phyloP scores from a whole-genome alignment of 2,113 vertebrate genomes.

The Romanogobio albipinnatus region DNA sequence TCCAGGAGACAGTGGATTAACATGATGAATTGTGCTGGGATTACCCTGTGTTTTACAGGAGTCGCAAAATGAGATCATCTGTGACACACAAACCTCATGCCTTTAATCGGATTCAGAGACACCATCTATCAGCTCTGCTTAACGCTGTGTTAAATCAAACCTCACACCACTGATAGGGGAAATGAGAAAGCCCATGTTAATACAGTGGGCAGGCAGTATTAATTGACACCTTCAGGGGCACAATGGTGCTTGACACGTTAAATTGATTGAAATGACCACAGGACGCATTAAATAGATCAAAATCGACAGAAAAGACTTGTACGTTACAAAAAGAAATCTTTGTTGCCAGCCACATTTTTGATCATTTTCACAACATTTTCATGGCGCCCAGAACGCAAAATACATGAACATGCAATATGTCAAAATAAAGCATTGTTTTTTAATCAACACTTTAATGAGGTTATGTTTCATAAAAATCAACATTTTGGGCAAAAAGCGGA shows the following conservation, averaged over 20 bases:
- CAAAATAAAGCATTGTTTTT: too few relatives aligned
- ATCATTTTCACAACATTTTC: too few relatives aligned
- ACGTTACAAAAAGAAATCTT: neutral
- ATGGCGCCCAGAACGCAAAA: too few relatives aligned
- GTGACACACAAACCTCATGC: slow-evolving; percentile 48
- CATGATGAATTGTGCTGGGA: slow-evolving; percentile 52
- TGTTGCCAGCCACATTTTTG: too few relatives aligned
- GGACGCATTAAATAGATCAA: neutral
- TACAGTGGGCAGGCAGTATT: neutral
- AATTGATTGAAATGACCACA: neutral
- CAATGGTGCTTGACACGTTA: neutral
- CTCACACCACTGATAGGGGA: neutral
- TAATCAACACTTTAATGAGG: too few relatives aligned
- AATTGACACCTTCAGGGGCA: neutral
- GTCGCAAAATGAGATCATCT: slow-evolving; percentile 35
- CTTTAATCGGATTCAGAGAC: slow-evolving; percentile 46
- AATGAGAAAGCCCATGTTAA: neutral
- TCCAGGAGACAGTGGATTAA: slow-evolving; percentile 60
- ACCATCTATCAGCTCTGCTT: neutral
- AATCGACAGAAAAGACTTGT: neutral
- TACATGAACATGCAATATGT: too few relatives aligned
- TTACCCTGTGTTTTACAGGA: slow-evolving; percentile 47
- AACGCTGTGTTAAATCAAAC: slow-evolving; percentile 19
- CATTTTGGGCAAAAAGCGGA: too few relatives aligned
- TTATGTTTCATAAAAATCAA: too few relatives aligned